Base-by-base conservation (phyloP, 2,113 vertebrate genomes). In the Falco punctatus region DNA sequence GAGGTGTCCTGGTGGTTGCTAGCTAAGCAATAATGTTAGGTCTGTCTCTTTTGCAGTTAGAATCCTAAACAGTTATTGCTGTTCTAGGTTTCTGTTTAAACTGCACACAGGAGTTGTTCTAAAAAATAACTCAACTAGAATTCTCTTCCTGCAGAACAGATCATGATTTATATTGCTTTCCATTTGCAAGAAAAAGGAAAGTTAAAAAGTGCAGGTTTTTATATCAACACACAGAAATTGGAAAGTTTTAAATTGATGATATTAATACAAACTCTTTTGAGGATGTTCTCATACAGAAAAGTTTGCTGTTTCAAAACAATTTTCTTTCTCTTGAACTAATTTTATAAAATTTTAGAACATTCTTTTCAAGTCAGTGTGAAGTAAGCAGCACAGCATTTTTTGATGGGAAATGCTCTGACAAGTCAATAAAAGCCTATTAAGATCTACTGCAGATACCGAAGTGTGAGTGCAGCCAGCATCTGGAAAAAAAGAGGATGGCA, bases 81-180 rank as follows among this genome's bases (percentile, higher is more conserved):
- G 21, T 67, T 91, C 71, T 73, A 59, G 38, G 74, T 90, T 88
- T 74, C 75, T 67, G 24, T 93, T 94, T 86, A 92, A 92, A 86
- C 26, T 84, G 72, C 28, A 79, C 12, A 58, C 33, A 88, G 28
- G 57, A 86, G 16, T 72, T 91, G 13, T 26, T 94, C 58, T 71
- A 78, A 93, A 96, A 61, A 81, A 66, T 70, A 78, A 73, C 24
- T 38, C 82, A 91, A 85, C 10, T 40, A 87, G 73, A 95, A 87
- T 80, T 26, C 70, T 92, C 33, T 19, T 87, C 48, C 85, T 87
- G 40, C 42, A 91, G 65, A 96, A 96, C 86, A 87, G 49, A 21
- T 7, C 2, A 57, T 28, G 2, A 46, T 75, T 92, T 88, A 71
- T 49, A 61, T 58, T 85, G 40, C 42, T 82, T 79, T 82, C 58